These are phyloP conservation scores for Muscicapa striata DNA, from an alignment of 2,797 vertebrate genomes.

Conservation along the genomic window DNA sequence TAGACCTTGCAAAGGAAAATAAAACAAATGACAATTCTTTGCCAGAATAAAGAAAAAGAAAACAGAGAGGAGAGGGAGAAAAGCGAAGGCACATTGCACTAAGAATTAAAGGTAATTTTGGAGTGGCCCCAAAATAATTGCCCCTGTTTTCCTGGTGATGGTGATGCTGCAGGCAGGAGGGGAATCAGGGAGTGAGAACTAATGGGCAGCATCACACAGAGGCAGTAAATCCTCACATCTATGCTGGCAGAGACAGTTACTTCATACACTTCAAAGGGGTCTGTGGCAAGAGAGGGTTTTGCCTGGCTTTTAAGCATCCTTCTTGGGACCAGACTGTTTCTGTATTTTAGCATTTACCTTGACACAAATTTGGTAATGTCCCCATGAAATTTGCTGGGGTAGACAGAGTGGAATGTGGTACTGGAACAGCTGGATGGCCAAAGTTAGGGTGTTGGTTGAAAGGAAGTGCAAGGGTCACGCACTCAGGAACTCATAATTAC, in stretches of 20 bases:
- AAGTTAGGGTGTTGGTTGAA: neutral
- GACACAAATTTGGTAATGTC: neutral
- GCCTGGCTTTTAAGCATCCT: neutral
- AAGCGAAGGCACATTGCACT: neutral
- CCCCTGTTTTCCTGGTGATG: neutral
- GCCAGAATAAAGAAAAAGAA: neutral
- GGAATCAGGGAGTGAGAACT: neutral
- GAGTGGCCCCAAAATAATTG: neutral
- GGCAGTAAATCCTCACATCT: neutral
- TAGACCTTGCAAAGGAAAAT: constrained; percentile 29
- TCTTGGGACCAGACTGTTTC: neutral
- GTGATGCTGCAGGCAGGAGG: neutral
- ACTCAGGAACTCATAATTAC: neutral
- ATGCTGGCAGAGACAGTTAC: neutral
- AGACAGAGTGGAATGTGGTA: neutral
- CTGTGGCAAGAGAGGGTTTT: neutral
- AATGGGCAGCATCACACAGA: neutral
- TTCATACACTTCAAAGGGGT: neutral
- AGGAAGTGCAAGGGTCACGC: neutral
- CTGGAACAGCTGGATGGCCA: neutral
- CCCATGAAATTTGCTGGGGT: neutral
- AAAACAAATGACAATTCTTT: neutral
- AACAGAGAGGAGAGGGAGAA: neutral
- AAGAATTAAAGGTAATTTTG: constrained; percentile 16
- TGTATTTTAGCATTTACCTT: neutral